Base-by-base conservation (phyloP, 2,888 invertebrate species). In the Hydraecia micacea region DNA sequence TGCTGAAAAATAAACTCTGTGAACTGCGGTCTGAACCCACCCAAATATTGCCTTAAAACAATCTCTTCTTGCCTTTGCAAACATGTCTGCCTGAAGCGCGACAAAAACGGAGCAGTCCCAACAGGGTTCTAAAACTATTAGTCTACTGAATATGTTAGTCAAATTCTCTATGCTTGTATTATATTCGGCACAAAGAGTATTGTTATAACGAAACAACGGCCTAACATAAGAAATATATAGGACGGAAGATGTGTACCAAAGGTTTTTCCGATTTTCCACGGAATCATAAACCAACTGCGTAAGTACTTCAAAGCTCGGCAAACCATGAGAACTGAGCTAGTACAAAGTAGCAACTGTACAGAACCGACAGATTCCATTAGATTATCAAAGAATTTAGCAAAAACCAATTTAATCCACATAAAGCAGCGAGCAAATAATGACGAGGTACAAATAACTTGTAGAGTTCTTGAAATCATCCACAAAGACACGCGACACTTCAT, bases 401-500 rank as follows among this genome's bases (percentile, higher is more conserved):
- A 85, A 75, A 80, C 83, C 79, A 63, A 86, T 86, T 86, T 85
- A 79, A 73, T 84, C 73, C 87, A 68, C 82, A 79, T 80, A 68
- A 74, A 74, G 70, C 39, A 58, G 52, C 49, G 60, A 65, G 81
- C 66, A 66, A 55, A 60, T 74, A 78, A 71, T 63, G 76, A 46
- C 73, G 72, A 77, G 55, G 74, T 75, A 75, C 87, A 66, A 82
- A 83, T 85, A 78, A 62, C 80, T 75, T 74, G 67, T 84, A 60
- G 65, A 74, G 63, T 88, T 89, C 88, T 88, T 52, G 89, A 87
- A 89, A 87, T 83, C 85, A 80, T 83, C 75, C 73, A 63, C 76
- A 80, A 78, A 88, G 81, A 80, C 83, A 85, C 82, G 86, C 89
- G 78, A 88, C 87, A 88, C 85, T 87, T 89, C 77, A 85, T 84